These are phyloP conservation scores for Cephus nigrinus DNA, from an alignment of 2,888 invertebrate genomes.

Conservation along the genomic window DNA sequence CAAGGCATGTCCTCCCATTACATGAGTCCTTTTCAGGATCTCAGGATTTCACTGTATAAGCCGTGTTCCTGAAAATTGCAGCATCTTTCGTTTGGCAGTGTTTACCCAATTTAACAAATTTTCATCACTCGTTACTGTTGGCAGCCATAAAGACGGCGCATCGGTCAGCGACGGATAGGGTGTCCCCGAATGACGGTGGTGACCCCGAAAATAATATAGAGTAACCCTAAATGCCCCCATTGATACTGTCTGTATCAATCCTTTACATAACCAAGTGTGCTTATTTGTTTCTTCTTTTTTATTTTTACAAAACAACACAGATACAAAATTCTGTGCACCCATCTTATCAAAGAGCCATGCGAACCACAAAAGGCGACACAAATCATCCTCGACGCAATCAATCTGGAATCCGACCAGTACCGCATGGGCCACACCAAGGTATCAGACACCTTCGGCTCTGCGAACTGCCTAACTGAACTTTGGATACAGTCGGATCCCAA, in stretches of 20 bases:
- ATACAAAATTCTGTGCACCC: slow-evolving; percentile 99
- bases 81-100: neutral
- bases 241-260: neutral
- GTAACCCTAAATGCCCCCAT: neutral
- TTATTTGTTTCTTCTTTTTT: slow-evolving; percentile 5
- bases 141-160: neutral
- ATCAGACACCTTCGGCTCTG: slow-evolving; percentile 63
- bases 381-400: slow-evolving; percentile 84
- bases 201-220: neutral
- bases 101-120: neutral
- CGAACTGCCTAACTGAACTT: neutral
- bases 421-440: slow-evolving; percentile 97
- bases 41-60: neutral
- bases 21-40: slow-evolving; percentile 5
- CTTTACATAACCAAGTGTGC: neutral
- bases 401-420: slow-evolving; percentile 93
- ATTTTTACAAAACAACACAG: slow-evolving; percentile 72
- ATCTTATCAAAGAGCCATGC: slow-evolving; percentile 80
- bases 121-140: neutral
- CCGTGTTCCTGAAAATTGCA: neutral
- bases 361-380: slow-evolving; percentile 82
- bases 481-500: neutral
- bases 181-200: neutral
- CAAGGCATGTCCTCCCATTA: slow-evolving; percentile 82
- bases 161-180: neutral